Conservation (phyloP, 1,140 invertebrate species). For the Ceratina calcarata region DNA sequence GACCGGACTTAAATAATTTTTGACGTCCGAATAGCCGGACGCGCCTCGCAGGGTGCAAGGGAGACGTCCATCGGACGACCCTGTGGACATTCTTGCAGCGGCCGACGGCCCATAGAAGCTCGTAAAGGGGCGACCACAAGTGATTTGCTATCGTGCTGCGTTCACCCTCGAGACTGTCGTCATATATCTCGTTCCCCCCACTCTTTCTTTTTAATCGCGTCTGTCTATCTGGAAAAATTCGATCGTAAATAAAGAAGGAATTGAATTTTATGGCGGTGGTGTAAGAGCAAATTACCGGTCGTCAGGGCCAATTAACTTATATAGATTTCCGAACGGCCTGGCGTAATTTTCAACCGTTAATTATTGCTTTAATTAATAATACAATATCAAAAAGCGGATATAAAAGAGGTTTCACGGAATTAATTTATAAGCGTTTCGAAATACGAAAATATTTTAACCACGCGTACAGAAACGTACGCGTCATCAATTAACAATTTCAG, state of each 20-base stretch:
- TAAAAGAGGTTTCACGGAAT: not conserved
- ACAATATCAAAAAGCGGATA: too few relatives aligned
- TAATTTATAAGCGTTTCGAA: not conserved
- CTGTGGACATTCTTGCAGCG: slow-evolving; percentile 10
- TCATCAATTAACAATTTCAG: not conserved
- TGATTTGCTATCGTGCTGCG: slow-evolving; percentile 42
- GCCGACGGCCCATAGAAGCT: not conserved
- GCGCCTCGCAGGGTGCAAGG: slow-evolving; percentile 1
- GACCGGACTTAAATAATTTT: slow-evolving; percentile 52
- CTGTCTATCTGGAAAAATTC: slow-evolving; percentile 23
- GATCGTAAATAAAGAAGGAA: slow-evolving; percentile 18
- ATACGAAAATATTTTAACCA: not conserved
- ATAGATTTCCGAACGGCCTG: not conserved
- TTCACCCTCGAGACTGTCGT: slow-evolving; percentile 12
- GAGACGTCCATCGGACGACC: slow-evolving; percentile 6
- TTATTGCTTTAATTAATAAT: not conserved
- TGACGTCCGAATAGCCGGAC: slow-evolving; percentile 37
- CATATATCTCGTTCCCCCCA: slow-evolving; percentile 8
- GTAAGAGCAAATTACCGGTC: not conserved
- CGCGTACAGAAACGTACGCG: not conserved
- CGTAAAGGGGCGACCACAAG: slow-evolving; percentile 51
- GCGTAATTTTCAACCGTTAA: not conserved
- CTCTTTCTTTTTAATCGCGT: not conserved
- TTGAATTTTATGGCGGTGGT: not conserved
- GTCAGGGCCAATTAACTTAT: slow-evolving; percentile 16